These are phyloP conservation scores for Rhodinocichla rosea DNA, from an alignment of 2,113 vertebrate species.

Conservation along the genomic window DNA sequence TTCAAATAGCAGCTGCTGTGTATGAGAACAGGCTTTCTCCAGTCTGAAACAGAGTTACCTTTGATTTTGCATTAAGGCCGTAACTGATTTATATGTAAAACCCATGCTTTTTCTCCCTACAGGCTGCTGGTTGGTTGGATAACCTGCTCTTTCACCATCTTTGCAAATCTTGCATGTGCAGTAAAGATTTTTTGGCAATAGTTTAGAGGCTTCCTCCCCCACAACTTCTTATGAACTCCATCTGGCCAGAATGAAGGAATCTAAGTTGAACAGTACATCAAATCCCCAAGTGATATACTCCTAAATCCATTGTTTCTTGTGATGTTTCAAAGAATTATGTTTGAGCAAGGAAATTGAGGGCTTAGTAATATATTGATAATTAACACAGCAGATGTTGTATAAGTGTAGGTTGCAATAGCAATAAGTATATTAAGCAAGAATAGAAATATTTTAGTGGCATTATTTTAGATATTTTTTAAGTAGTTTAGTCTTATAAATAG, in stretches of 20 bases:
- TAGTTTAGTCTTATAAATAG: not conserved
- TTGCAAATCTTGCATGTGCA: not conserved
- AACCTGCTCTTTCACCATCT: not conserved
- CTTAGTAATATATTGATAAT: conserved; percentile 50
- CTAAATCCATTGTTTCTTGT: conserved; percentile 27
- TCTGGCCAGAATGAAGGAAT: conserved; percentile 41
- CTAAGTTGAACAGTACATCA: not conserved
- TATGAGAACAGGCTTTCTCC: not conserved
- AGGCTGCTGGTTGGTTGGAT: not conserved
- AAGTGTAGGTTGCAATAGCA: not conserved
- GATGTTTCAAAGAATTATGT: conserved; percentile 37
- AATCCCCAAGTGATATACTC: conserved; percentile 30
- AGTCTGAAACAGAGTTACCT: not conserved
- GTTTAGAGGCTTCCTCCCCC: conserved; percentile 18
- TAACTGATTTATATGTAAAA: not conserved
- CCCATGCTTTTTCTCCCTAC: not conserved
- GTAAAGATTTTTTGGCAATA: conserved; percentile 38
- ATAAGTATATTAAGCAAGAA: not conserved
- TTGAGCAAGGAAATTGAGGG: conserved; percentile 33
- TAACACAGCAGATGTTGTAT: conserved; percentile 53
- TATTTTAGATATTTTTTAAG: not conserved
- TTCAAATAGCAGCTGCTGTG: not conserved
- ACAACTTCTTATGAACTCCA: conserved; percentile 23
- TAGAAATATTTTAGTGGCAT: not conserved
- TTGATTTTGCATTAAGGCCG: not conserved